A percentile compares a stretch with the other conserved stretches of the same genome.
Conservation (phyloP, 2,113 vertebrate species). For the Brachyhypopomus gauderio region DNA sequence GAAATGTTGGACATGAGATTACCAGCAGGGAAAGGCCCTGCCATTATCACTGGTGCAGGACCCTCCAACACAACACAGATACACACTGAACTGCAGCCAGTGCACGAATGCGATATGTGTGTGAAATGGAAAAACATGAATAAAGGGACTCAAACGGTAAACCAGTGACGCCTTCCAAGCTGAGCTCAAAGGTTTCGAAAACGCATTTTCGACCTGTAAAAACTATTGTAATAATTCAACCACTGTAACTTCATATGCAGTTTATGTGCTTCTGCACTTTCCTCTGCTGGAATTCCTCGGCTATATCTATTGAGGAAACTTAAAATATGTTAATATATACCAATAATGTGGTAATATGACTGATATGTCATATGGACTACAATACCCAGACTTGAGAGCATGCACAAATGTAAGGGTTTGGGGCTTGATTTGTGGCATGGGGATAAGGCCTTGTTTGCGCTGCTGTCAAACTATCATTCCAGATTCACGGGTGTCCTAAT, state of each 20-base stretch:
- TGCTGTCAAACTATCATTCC: constrained; percentile 58
- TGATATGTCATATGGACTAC: not conserved
- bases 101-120: not conserved
- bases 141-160: not conserved
- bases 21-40: not conserved
- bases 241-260: too few relatives aligned
- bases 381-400: not conserved
- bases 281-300: too few relatives aligned
- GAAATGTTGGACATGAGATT: constrained; percentile 68
- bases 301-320: too few relatives aligned
- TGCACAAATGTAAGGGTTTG: not conserved
- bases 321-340: too few relatives aligned
- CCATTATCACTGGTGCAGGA: constrained; percentile 33
- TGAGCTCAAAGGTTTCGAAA: too few relatives aligned
- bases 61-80: not conserved
- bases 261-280: too few relatives aligned
- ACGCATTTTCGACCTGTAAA: too few relatives aligned
- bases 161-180: too few relatives aligned
- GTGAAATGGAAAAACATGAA: not conserved
- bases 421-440: not conserved
- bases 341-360: not conserved
- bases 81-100: not conserved
- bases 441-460: not conserved
- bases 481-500: constrained; percentile 72
- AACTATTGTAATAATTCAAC: too few relatives aligned